phyloP scores from a whole-genome alignment of 2,797 vertebrate genomes.

The Pseudochromis fuscus region DNA sequence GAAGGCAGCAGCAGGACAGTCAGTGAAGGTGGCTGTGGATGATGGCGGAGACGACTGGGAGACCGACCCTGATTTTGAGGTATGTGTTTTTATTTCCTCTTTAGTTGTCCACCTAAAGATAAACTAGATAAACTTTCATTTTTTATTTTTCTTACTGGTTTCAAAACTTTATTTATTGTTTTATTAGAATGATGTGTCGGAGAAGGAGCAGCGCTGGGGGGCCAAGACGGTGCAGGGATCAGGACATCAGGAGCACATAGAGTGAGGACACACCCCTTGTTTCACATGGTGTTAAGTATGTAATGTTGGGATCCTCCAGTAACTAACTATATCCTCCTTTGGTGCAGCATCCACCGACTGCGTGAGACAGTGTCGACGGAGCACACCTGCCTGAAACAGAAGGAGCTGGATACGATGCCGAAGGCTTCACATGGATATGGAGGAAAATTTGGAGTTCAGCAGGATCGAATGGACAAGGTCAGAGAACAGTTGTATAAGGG shows the following conservation, averaged over 20 bases:
- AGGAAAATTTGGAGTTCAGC: conserved; percentile 94
- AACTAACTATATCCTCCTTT: conserved; percentile 1
- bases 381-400: conserved; percentile 91
- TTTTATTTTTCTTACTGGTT: no score
- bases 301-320: no score
- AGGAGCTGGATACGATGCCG: conserved; percentile 90
- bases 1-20: conserved; percentile 93
- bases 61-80: conserved; percentile 97
- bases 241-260: conserved; percentile 96
- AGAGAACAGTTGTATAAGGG: neutral
- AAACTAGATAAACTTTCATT: no score
- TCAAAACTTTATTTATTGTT: neutral
- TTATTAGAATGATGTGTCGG: conserved; percentile 93
- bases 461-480: conserved; percentile 97
- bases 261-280: conserved; percentile 81
- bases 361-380: conserved; percentile 93
- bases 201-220: conserved; percentile 97
- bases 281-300: neutral
- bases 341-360: conserved; percentile 89
- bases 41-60: conserved; percentile 95
- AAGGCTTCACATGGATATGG: conserved; percentile 95
- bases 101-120: neutral
- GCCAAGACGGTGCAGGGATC: conserved; percentile 96
- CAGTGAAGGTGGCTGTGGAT: conserved; percentile 81
- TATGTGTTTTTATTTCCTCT: conserved; percentile 53